Evolutionary conservation across 2,888 invertebrate genomes (phyloP), one percentile per base, ranked within the genome.

Genomic region (Danaus chrysippus): DNA sequence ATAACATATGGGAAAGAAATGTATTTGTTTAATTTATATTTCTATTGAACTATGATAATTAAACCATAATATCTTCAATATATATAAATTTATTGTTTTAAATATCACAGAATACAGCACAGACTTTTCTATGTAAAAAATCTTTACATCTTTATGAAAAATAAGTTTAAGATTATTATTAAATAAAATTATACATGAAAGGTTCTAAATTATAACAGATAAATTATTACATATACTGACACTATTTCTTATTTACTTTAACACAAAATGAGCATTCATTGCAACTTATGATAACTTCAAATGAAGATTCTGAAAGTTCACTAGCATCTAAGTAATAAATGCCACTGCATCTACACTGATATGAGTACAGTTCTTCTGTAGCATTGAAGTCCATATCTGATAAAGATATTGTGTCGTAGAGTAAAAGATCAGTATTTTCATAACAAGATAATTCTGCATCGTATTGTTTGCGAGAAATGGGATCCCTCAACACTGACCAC

Each of bases 201-300:
- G 8, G 23, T 34, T 34, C 8, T 34, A 34, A 49, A 17, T 17
- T 17, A 49, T 1, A 1, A 17, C 11, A 10, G 17, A 10, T 49
- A 49, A 17, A 43, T n/a, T n/a, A n/a, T 43, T 43, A 12, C 1
- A n/a, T 43, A n/a, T 11, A 43, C 43, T 54, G 46, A 41, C 13
- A 12, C 15, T 59, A 43, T 58, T 61, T 62, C 68, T 77, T 73
- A 70, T 90, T 89, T 56, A 94, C 84, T 72, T 92, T 81, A 75
- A 95, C 93, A 72, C 93, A 92, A 81, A 95, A 93, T 57, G 95
- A 95, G 84, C 96, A 96, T 82, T 95, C 94, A 76, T 93, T 92
- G 86, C 96, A 96, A 70, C 92, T 92, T 70, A 94, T 89, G 70
- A 92, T 78, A 75, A 92, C 85, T 76, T 90, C 89, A 53, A 71